Base-by-base conservation (phyloP, 2,888 invertebrate species). In the Syritta pipiens region DNA sequence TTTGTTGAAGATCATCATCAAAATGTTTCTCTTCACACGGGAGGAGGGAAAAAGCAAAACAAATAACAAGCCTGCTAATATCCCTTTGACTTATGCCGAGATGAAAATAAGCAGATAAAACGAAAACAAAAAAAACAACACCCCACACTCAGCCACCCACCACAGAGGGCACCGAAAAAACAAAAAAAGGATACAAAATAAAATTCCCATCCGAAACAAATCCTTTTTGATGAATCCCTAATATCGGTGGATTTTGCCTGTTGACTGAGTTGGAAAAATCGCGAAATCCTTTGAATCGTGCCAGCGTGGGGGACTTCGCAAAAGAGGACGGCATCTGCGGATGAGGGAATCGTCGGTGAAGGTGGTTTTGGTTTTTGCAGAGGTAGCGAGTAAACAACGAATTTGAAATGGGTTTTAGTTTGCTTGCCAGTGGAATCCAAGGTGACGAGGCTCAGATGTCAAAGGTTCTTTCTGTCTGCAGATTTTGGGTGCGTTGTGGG, bases 251-350 rank as follows among this genome's bases (percentile, higher is more conserved):
- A 79, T 74, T 79, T 74, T 75, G 68, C 75, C 69, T 81, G 81
- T 81, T 81, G 81, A 81, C 75, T 81, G 81, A 37, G 67, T 46
- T 68, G 81, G 81, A 81, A 81, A 75, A 57, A 75, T 74, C 74
- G 79, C 74, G 79, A 68, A 63, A 74, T 79, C 79, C 74, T 79
- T 79, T 74, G 79, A 79, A 49, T 74, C 22, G 55, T 48, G 28
- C n/a, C n/a, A n/a, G n/a, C n/a, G n/a, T n/a, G n/a, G n/a, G n/a
- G n/a, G n/a, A n/a, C n/a, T n/a, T n/a, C n/a, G n/a, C n/a, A n/a
- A n/a, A n/a, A n/a, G n/a, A n/a, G n/a, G n/a, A n/a, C n/a, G n/a
- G n/a, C n/a, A n/a, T n/a, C n/a, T n/a, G n/a, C n/a, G n/a, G n/a
- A n/a, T n/a, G n/a, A n/a, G n/a, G n/a, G n/a, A n/a, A n/a, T n/a